These are phyloP conservation scores for Bradysia coprophila DNA, from an alignment of 1,140 invertebrate species.

Conservation along the genomic window DNA sequence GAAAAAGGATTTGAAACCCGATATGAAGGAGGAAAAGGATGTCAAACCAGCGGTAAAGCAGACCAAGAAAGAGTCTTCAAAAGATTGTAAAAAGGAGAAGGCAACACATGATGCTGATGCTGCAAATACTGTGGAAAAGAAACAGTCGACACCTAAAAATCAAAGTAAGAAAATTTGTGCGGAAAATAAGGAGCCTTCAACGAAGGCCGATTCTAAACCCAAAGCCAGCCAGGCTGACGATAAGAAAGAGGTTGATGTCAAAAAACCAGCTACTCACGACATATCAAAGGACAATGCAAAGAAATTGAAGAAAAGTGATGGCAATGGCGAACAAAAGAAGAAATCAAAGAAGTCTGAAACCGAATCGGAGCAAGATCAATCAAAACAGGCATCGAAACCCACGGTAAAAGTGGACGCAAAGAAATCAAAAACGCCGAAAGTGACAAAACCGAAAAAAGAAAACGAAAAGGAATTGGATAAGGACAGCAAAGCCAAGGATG, in stretches of 20 bases:
- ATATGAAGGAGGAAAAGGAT: conserved; percentile 4
- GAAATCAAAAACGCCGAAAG: too few species aligned
- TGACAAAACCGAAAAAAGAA: too few species aligned
- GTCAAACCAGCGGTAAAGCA: conserved; percentile 7
- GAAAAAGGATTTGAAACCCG: not conserved
- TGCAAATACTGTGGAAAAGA: not conserved
- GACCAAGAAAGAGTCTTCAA: too few species aligned
- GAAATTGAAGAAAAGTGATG: too few species aligned
- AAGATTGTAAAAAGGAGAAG: not conserved
- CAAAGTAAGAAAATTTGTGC: not conserved
- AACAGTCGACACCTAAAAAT: not conserved
- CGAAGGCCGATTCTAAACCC: not conserved
- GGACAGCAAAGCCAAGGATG: too few species aligned
- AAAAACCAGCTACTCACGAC: too few species aligned
- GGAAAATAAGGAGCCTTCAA: not conserved
- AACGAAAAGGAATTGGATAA: too few species aligned
- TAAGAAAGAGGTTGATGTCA: too few species aligned
- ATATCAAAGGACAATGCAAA: too few species aligned
- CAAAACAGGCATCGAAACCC: too few species aligned
- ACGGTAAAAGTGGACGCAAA: too few species aligned
- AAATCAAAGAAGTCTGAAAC: not conserved
- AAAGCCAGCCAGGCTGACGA: too few species aligned
- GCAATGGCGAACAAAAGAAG: not conserved
- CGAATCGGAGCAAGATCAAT: not conserved
- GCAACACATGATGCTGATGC: not conserved